Evolutionary conservation across 2,797 vertebrate species (phyloP).

Genomic region (Xiphorhynchus erythropygius): DNA sequence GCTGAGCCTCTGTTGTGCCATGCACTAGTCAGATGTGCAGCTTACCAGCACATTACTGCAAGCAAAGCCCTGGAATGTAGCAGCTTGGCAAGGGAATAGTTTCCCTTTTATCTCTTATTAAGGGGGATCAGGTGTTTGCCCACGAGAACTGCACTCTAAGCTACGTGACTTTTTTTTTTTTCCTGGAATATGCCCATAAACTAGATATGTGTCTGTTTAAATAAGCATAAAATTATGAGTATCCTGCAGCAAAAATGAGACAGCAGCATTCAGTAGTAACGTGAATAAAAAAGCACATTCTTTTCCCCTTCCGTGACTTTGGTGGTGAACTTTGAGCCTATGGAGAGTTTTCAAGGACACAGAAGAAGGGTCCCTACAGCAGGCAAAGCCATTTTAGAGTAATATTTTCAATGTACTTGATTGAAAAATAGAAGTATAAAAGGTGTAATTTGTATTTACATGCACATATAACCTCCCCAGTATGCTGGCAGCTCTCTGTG

Average conservation of each 20-base stretch:
- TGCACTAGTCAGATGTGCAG: not conserved
- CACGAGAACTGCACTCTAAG: slow-evolving; percentile 73
- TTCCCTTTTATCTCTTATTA: slow-evolving; percentile 75
- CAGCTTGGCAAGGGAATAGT: slow-evolving; percentile 37
- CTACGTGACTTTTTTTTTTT: slow-evolving; percentile 44
- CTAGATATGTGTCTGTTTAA: slow-evolving; percentile 80
- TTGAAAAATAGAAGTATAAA: not conserved
- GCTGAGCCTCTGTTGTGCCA: not conserved
- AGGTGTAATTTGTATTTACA: not conserved
- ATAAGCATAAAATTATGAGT: slow-evolving; percentile 79
- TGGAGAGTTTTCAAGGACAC: slow-evolving; percentile 60
- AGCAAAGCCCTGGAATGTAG: slow-evolving; percentile 21
- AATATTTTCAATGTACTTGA: not conserved
- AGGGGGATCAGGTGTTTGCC: slow-evolving; percentile 84
- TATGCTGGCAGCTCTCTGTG: not conserved
- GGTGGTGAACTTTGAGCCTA: slow-evolving; percentile 37
- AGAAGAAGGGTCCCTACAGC: not conserved
- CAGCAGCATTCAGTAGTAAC: slow-evolving; percentile 56
- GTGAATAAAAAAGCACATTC: slow-evolving; percentile 21
- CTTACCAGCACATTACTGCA: not conserved
- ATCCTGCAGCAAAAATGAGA: slow-evolving; percentile 77
- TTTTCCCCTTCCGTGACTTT: slow-evolving; percentile 46
- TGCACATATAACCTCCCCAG: not conserved
- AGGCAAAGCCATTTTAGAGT: not conserved
- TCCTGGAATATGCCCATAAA: slow-evolving; percentile 76